Percentiles rank a stretch among this genome's conserved stretches.
These are phyloP conservation scores for Hemistola chrysoprasaria DNA, from an alignment of 2,888 invertebrate genomes.

Conservation along the genomic window DNA sequence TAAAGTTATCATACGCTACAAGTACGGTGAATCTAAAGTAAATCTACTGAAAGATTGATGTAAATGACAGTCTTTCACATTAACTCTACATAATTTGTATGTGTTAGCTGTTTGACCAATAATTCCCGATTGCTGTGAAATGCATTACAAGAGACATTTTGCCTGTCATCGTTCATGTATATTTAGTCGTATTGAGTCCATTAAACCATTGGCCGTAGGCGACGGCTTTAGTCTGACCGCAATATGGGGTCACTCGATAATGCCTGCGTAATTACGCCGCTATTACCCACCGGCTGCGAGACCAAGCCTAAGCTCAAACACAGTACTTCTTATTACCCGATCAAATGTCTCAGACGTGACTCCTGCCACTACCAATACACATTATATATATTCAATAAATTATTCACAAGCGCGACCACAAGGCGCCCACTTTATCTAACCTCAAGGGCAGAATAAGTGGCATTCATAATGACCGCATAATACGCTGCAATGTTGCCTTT, in stretches of 20 bases:
- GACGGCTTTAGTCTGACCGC: conserved; percentile 51
- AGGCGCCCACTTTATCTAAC: conserved; percentile 49
- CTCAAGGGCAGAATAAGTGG: conserved; percentile 50
- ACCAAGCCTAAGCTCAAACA: conserved; percentile 49
- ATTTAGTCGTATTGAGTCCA: conserved; percentile 44
- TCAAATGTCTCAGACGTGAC: conserved; percentile 78
- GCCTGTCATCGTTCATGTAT: conserved; percentile 41
- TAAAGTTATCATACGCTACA: too few relatives aligned
- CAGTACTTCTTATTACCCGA: conserved; percentile 69
- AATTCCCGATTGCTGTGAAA: conserved; percentile 14
- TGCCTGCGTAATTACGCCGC: conserved; percentile 72
- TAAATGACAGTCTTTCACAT: conserved; percentile 11
- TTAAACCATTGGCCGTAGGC: conserved; percentile 47
- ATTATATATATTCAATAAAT: conserved; percentile 73
- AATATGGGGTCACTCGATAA: conserved; percentile 79
- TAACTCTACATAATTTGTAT: conserved; percentile 7
- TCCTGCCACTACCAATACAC: conserved; percentile 59
- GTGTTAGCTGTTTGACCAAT: conserved; percentile 17
- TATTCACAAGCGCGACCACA: conserved; percentile 62
- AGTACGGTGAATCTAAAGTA: too few relatives aligned
- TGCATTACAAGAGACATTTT: conserved; percentile 27
- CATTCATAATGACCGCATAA: conserved; percentile 35
- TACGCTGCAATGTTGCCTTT: conserved; percentile 15
- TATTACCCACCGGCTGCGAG: conserved; percentile 56
- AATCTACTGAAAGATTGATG: conserved; percentile 12